phyloP scores from a whole-genome alignment of 1,140 invertebrate species.

The Agrypnia vestita region DNA sequence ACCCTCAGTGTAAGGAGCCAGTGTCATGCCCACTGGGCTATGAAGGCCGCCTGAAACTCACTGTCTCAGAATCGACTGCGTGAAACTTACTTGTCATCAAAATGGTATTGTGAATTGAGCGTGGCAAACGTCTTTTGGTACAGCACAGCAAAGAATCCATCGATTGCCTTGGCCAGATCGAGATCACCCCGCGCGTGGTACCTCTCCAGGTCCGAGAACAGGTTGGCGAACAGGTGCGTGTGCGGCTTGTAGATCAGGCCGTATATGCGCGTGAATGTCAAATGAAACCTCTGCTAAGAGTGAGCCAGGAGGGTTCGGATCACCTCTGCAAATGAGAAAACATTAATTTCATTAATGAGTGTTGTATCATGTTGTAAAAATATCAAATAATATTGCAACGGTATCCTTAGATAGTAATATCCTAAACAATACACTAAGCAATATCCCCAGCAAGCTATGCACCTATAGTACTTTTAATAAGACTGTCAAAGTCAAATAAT shows the following conservation, averaged over 20 bases:
- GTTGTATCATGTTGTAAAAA: too few relatives aligned
- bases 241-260: conserved; percentile 96
- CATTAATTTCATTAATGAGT: not conserved
- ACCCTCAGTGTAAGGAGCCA: too few relatives aligned
- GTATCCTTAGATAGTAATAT: too few relatives aligned
- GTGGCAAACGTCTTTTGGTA: conserved; percentile 98
- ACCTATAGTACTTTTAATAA: too few relatives aligned
- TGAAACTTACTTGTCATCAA: conserved; percentile 85
- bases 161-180: conserved; percentile 89
- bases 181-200: conserved; percentile 90
- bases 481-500: too few relatives aligned
- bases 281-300: conserved; percentile 90
- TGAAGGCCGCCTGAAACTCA: too few relatives aligned
- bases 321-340: conserved; percentile 79
- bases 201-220: conserved; percentile 91
- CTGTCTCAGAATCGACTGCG: too few relatives aligned
- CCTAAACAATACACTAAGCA: too few relatives aligned
- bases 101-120: conserved; percentile 91
- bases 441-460: too few relatives aligned
- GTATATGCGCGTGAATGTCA: conserved; percentile 96
- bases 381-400: too few relatives aligned
- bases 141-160: conserved; percentile 93
- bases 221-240: conserved; percentile 91
- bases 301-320: conserved; percentile 85
- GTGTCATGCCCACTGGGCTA: too few relatives aligned